phyloP scores from a whole-genome alignment of 2,797 vertebrate genomes.

The Sorex maritimensis region DNA sequence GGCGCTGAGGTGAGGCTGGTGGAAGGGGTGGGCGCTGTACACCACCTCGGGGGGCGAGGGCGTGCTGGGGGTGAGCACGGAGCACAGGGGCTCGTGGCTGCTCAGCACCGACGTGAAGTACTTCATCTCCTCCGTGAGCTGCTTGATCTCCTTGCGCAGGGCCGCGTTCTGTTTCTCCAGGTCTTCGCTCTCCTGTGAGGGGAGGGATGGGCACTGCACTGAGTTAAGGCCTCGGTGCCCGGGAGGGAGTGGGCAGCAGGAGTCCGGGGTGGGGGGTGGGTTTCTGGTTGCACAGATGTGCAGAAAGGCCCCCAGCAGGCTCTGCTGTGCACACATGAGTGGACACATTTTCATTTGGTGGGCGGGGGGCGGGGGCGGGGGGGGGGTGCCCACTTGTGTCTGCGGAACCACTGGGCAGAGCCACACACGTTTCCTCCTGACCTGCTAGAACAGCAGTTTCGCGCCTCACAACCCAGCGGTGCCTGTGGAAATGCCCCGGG shows the following conservation, averaged over 20 bases:
- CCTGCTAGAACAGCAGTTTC: not conserved
- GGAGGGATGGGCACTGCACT: not conserved
- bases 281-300: not conserved
- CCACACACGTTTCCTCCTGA: not conserved
- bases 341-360: too few relatives aligned
- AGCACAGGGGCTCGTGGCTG: slow-evolving; percentile 96
- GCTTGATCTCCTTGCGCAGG: slow-evolving; percentile 97
- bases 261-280: not conserved
- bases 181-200: slow-evolving; percentile 96
- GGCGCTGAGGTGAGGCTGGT: slow-evolving; percentile 95
- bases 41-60: slow-evolving; percentile 93
- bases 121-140: slow-evolving; percentile 96
- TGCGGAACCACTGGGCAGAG: not conserved
- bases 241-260: not conserved
- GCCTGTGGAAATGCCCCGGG: too few relatives aligned
- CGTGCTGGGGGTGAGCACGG: slow-evolving; percentile 91
- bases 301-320: not conserved
- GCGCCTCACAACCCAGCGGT: not conserved
- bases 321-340: not conserved
- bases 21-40: slow-evolving; percentile 93
- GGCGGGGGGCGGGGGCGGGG: too few relatives aligned
- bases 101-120: slow-evolving; percentile 95
- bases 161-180: slow-evolving; percentile 97
- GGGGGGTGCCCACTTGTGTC: accelerated
- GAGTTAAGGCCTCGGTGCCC: not conserved